phyloP scores from a whole-genome alignment of 2,113 vertebrate species.

The Podocnemis expansa region DNA sequence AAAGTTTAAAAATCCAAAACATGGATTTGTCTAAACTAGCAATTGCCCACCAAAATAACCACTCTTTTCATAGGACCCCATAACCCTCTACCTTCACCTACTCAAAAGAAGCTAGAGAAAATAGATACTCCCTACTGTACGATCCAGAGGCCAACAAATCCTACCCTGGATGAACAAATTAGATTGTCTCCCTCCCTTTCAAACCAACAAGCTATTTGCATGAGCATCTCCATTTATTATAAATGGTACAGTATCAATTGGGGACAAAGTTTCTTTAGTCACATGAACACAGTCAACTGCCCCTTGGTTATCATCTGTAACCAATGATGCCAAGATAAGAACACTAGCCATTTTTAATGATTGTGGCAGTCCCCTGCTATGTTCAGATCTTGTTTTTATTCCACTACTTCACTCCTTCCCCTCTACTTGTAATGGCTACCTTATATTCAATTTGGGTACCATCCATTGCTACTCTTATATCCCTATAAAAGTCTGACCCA shows the following conservation, averaged over 20 bases:
- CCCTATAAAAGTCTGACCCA: background rate
- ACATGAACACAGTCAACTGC: background rate
- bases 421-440: background rate
- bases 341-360: background rate
- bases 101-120: background rate
- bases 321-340: background rate
- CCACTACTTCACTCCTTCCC: background rate
- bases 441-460: background rate
- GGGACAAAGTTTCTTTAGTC: background rate
- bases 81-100: background rate
- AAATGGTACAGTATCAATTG: background rate
- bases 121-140: background rate
- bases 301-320: background rate
- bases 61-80: background rate
- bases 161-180: background rate
- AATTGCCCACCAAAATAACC: background rate
- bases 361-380: background rate
- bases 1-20: background rate
- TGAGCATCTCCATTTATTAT: background rate
- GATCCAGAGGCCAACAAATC: background rate
- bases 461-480: background rate
- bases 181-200: background rate
- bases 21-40: background rate
- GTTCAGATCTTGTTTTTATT: background rate
- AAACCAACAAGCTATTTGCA: background rate